A percentile compares a stretch with the other conserved stretches of the same genome.
Evolutionary conservation across 2,888 invertebrate genomes (phyloP).

Genomic region (Morpho achilles): DNA sequence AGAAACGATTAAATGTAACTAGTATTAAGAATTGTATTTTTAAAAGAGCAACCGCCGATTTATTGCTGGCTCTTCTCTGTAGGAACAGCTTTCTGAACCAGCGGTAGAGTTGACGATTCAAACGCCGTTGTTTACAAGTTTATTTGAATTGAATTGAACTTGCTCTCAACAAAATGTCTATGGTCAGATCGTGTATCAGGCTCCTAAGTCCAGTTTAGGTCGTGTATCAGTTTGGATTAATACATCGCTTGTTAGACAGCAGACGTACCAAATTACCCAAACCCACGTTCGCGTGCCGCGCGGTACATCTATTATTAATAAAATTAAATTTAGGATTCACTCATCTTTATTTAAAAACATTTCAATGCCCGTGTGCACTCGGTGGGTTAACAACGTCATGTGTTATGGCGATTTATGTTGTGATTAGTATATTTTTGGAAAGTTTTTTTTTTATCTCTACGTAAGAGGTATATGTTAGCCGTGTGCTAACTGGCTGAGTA

Average conservation of each 20-base stretch:
- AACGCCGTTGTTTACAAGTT: too few relatives aligned
- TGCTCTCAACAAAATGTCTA: too few relatives aligned
- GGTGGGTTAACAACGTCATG: conserved; percentile 24
- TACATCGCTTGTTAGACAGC: neutral
- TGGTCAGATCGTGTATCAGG: too few relatives aligned
- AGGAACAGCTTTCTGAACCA: too few relatives aligned
- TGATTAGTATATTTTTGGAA: conserved; percentile 13
- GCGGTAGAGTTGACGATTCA: too few relatives aligned
- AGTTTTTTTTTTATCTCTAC: neutral
- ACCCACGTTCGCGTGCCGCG: conserved; percentile 34
- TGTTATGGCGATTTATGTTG: conserved; percentile 25
- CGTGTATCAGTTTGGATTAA: neutral
- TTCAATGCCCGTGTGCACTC: conserved; percentile 39
- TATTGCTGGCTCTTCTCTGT: too few relatives aligned
- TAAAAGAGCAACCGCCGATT: too few relatives aligned
- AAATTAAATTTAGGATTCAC: conserved; percentile 41
- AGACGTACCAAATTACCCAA: conserved; percentile 21
- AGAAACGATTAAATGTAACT: too few relatives aligned
- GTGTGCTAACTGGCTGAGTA: too few relatives aligned
- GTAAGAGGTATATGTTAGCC: neutral
- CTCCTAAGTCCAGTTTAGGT: too few relatives aligned
- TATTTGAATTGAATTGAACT: too few relatives aligned
- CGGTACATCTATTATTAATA: conserved; percentile 37
- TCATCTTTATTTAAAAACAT: conserved; percentile 43
- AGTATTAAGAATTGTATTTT: too few relatives aligned